A percentile compares a stretch with the other conserved stretches of the same genome.
phyloP scores from a whole-genome alignment of 2,797 vertebrate genomes.

The Petrocephalus schoutedeni region DNA sequence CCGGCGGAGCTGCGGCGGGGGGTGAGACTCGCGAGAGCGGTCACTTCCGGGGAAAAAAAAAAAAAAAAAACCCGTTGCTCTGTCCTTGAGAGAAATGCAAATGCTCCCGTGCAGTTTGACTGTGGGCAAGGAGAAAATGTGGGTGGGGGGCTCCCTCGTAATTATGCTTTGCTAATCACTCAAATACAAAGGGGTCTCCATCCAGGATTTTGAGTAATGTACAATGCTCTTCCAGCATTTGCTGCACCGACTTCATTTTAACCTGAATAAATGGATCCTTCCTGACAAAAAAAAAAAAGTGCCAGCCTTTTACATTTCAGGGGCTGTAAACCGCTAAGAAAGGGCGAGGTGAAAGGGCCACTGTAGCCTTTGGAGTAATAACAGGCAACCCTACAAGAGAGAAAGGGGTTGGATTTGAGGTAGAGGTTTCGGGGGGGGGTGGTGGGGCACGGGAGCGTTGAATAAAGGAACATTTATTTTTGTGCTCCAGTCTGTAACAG shows the following conservation, averaged over 20 bases:
- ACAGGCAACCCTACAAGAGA: constrained; percentile 53
- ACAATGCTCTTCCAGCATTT: constrained; percentile 58
- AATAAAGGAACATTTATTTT: constrained; percentile 71
- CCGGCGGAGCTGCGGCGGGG: constrained; percentile 61
- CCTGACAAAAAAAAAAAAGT: constrained; percentile 51
- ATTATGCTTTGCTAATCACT: constrained; percentile 63
- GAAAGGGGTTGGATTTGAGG: constrained; percentile 42
- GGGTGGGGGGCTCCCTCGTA: constrained; percentile 57
- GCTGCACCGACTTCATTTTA: constrained; percentile 62
- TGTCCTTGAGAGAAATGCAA: constrained; percentile 48
- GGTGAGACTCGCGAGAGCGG: neutral
- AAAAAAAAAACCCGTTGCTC: neutral
- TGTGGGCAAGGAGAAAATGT: constrained; percentile 56
- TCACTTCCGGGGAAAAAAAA: neutral
- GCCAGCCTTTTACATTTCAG: constrained; percentile 64
- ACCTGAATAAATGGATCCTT: constrained; percentile 67
- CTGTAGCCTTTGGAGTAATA: constrained; percentile 52
- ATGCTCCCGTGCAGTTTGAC: constrained; percentile 43
- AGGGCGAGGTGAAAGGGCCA: constrained; percentile 18
- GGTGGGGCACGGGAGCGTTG: constrained; percentile 49
- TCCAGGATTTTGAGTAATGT: constrained; percentile 55
- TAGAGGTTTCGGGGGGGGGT: constrained; percentile 27
- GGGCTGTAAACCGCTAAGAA: constrained; percentile 39
- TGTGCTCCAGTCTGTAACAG: constrained; percentile 64
- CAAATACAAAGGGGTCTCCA: constrained; percentile 46